Base-by-base conservation (phyloP, 2,888 invertebrate genomes). In the Mimachlamys varia region DNA sequence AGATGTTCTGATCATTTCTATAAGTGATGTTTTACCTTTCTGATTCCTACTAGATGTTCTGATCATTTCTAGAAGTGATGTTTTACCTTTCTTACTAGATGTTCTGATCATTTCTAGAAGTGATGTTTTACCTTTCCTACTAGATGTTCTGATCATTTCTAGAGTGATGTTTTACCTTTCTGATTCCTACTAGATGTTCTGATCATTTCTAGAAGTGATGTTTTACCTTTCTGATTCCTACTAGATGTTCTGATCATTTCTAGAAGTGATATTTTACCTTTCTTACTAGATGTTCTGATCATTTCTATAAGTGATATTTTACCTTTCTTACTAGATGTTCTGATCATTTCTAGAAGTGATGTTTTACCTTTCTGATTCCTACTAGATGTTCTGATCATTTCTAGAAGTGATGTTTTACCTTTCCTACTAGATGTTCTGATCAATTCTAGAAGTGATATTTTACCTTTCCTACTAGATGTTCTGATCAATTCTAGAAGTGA, bases 331-430 rank as follows among this genome's bases (percentile, higher is more conserved):
- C 76, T 33, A 7, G 33, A 33, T 13, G 76, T 76, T 76, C 12
- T 76, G 27, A 76, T 76, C 76, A 76, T 76, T 0, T 76, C 76
- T 15, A 76, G 33, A n/a, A n/a, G n/a, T n/a, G n/a, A n/a, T n/a
- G n/a, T n/a, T n/a, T n/a, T n/a, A n/a, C n/a, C n/a, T n/a, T n/a
- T 76, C 33, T 76, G 76, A 33, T 33, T 76, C 76, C 76, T 76
- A 27, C 76, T 33, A 7, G 33, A 33, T 13, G 76, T 76, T 76
- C 12, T 76, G 27, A 76, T 76, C 76, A 76, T 76, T 0, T 76
- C 76, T 15, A 76, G 33, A n/a, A n/a, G n/a, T n/a, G n/a, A n/a
- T n/a, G n/a, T n/a, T n/a, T n/a, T 76, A 33, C 33, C 33, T 15
- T 33, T 76, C 76, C 76, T 76, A 27, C 76, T 33, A 7, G 33